These are phyloP conservation scores for Ranitomeya variabilis DNA, from an alignment of 2,113 vertebrate genomes.

Conservation along the genomic window DNA sequence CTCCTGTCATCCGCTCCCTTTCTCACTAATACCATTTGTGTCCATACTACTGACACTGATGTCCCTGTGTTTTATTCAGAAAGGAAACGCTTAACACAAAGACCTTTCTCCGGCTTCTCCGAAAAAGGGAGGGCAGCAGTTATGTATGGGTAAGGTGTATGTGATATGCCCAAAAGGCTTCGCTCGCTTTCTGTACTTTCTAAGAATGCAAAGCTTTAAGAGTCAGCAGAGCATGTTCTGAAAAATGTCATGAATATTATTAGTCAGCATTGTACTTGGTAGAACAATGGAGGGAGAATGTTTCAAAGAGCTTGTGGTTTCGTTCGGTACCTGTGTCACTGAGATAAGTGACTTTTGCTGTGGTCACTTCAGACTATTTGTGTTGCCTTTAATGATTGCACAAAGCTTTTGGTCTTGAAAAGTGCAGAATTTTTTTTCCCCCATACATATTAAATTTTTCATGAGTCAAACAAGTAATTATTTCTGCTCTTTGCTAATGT, in stretches of 20 bases:
- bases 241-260: slow-evolving; percentile 51
- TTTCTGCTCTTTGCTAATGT: slow-evolving; percentile 9
- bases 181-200: slow-evolving; percentile 20
- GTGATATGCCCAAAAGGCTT: slow-evolving; percentile 34
- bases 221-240: slow-evolving; percentile 39
- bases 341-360: slow-evolving; percentile 21
- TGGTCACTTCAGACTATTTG: slow-evolving; percentile 9
- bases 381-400: neutral
- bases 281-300: slow-evolving; percentile 35
- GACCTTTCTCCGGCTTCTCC: slow-evolving; percentile 23
- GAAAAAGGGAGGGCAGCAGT: neutral
- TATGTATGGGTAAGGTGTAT: slow-evolving; percentile 41
- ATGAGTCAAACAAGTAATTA: neutral
- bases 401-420: neutral
- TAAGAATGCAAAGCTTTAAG: slow-evolving; percentile 39
- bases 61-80: slow-evolving; percentile 26
- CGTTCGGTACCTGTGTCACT: slow-evolving; percentile 24
- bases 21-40: slow-evolving; percentile 35
- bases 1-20: neutral
- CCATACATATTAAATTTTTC: slow-evolving; percentile 13
- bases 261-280: slow-evolving; percentile 42
- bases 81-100: slow-evolving; percentile 40
- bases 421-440: neutral
- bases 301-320: slow-evolving; percentile 15
- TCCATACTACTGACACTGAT: slow-evolving; percentile 39